Percentiles rank a stretch among this genome's conserved stretches.
These are phyloP conservation scores for Notiomystis cincta DNA, from an alignment of 2,113 vertebrate species.

Conservation along the genomic window DNA sequence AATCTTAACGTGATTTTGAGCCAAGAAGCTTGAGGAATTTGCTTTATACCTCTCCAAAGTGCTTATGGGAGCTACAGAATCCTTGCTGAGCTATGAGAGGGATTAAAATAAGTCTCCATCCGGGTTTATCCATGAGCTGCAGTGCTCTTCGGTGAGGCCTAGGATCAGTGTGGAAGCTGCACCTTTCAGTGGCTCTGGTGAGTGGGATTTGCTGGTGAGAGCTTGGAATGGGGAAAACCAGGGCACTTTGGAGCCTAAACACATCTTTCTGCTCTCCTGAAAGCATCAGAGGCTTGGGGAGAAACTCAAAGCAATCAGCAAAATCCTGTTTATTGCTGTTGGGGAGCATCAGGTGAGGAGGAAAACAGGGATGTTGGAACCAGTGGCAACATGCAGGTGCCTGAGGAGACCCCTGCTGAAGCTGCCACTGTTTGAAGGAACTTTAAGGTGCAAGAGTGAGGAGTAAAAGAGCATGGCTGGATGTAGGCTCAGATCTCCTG, in stretches of 20 bases:
- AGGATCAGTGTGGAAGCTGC: neutral
- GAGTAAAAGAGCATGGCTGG: accelerated
- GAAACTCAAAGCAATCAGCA: neutral
- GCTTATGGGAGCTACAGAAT: neutral
- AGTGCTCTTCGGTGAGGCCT: accelerated
- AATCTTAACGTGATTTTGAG: accelerated
- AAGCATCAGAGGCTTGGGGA: neutral
- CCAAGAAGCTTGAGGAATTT: neutral
- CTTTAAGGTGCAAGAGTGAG: neutral
- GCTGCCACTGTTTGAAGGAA: neutral
- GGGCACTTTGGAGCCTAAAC: neutral
- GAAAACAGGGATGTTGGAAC: neutral
- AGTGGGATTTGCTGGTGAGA: neutral
- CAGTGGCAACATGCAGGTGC: accelerated
- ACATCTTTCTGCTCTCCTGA: neutral
- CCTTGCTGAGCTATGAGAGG: neutral
- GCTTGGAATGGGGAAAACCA: neutral
- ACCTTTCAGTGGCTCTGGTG: neutral
- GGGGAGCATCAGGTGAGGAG: neutral
- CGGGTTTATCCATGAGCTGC: neutral
- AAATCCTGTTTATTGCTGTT: neutral
- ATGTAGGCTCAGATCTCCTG: neutral
- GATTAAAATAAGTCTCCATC: neutral
- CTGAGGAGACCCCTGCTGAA: neutral
- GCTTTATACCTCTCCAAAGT: neutral